These are phyloP conservation scores for Lydus trimaculatus DNA, from an alignment of 2,888 invertebrate species.

Conservation along the genomic window DNA sequence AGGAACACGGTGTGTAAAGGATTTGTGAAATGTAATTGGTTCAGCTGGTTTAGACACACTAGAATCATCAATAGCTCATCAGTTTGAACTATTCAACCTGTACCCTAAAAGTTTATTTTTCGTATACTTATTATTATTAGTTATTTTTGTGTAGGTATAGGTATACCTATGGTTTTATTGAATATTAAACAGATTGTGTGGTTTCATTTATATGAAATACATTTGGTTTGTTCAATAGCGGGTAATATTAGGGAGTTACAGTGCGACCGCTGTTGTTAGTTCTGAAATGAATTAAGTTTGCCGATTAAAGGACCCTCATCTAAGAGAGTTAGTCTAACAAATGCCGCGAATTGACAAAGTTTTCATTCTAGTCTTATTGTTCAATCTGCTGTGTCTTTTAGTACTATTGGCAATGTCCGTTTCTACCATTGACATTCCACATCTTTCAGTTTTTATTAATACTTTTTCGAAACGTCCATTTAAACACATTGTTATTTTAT, in stretches of 20 bases:
- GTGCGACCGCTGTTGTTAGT: conserved; percentile 40
- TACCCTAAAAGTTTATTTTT: background rate
- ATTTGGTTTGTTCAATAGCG: conserved; percentile 20
- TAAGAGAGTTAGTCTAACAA: conserved; percentile 44
- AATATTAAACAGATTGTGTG: conserved; percentile 1
- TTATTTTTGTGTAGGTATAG: background rate
- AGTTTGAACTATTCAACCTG: conserved; percentile 54
- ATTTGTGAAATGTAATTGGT: conserved; percentile 67
- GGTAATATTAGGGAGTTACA: conserved; percentile 34
- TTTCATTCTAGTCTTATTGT: conserved; percentile 30
- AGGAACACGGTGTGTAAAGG: conserved; percentile 54
- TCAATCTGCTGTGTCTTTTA: conserved; percentile 39
- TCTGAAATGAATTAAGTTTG: conserved; percentile 56
- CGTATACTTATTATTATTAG: background rate
- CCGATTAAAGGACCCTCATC: conserved; percentile 52
- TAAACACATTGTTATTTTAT: conserved; percentile 53
- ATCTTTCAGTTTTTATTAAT: conserved; percentile 49
- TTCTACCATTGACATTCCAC: conserved; percentile 21
- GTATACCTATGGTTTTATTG: background rate
- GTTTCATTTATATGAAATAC: conserved; percentile 14
- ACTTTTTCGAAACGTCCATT: conserved; percentile 44
- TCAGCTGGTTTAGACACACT: conserved; percentile 70
- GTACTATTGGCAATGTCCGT: conserved; percentile 47
- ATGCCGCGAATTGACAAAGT: conserved; percentile 38
- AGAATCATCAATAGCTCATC: conserved; percentile 71